Percentiles rank a stretch among this genome's conserved stretches.
Conservation (phyloP, 2,113 vertebrate genomes). For the Rissa tridactyla region DNA sequence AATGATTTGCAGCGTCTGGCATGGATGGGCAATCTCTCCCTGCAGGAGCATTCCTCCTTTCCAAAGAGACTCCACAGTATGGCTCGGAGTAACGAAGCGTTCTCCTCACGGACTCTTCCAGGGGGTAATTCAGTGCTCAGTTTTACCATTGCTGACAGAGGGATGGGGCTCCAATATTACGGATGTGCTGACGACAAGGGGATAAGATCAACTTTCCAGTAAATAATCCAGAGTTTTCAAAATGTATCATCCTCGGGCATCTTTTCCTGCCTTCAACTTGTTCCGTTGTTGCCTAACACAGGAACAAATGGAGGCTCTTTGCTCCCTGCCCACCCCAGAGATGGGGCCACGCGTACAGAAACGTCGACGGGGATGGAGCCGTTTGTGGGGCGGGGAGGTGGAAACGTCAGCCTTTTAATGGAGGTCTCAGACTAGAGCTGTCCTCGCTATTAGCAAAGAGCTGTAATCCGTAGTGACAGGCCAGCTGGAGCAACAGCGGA, state of each 20-base stretch:
- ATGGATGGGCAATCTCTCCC: slow-evolving; percentile 12
- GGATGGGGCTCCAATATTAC: not conserved
- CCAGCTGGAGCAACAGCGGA: slow-evolving; percentile 29
- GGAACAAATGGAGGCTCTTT: slow-evolving; percentile 6
- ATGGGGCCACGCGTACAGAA: rapidly evolving
- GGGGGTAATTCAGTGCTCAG: not conserved
- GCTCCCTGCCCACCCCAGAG: not conserved
- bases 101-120: not conserved
- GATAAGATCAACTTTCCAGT: not conserved
- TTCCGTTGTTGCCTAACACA: not conserved
- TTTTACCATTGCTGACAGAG: not conserved
- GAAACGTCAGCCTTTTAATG: not conserved
- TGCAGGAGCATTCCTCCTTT: slow-evolving; percentile 22
- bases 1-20: slow-evolving; percentile 17
- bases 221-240: not conserved
- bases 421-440: not conserved
- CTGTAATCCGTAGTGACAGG: slow-evolving; percentile 45
- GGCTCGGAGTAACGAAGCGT: not conserved
- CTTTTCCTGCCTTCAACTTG: not conserved
- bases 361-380: not conserved
- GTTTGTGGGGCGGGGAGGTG: not conserved
- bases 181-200: not conserved
- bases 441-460: not conserved
- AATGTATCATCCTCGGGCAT: not conserved
- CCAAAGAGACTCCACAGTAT: not conserved